Conservation (phyloP, 2,888 invertebrate species). For the Chironomus riparius region DNA sequence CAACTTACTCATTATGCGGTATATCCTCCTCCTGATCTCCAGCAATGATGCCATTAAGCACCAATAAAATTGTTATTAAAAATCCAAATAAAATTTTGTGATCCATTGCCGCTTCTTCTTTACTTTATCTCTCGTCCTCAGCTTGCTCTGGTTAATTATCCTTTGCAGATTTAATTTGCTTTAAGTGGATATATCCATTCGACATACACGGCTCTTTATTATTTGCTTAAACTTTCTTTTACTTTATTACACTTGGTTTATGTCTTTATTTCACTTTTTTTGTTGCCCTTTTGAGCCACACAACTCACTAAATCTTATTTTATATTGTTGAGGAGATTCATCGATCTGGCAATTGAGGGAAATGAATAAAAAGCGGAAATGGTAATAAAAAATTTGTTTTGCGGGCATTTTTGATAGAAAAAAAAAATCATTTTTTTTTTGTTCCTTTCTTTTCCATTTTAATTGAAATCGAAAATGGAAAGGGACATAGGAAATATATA, state of each 20-base stretch:
- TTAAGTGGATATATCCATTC: neutral
- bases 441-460: too few relatives aligned
- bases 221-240: neutral
- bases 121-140: neutral
- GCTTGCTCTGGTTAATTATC: neutral
- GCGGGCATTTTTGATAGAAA: too few relatives aligned
- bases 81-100: conserved; percentile 22
- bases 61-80: conserved; percentile 21
- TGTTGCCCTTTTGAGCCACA: neutral
- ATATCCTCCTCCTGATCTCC: conserved; percentile 81
- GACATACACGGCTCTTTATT: neutral
- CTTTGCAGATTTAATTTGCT: conserved; percentile 5
- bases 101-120: conserved; percentile 13
- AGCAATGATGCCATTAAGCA: conserved; percentile 23
- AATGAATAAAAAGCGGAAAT: too few relatives aligned
- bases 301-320: neutral
- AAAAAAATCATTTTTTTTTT: too few relatives aligned
- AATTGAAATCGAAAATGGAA: too few relatives aligned
- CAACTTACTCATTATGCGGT: conserved; percentile 79
- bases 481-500: too few relatives aligned
- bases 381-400: too few relatives aligned
- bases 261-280: neutral
- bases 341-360: too few relatives aligned
- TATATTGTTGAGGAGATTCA: neutral
- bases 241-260: neutral